Conservation (phyloP, 1,140 invertebrate species). For the Globodera rostochiensis region DNA sequence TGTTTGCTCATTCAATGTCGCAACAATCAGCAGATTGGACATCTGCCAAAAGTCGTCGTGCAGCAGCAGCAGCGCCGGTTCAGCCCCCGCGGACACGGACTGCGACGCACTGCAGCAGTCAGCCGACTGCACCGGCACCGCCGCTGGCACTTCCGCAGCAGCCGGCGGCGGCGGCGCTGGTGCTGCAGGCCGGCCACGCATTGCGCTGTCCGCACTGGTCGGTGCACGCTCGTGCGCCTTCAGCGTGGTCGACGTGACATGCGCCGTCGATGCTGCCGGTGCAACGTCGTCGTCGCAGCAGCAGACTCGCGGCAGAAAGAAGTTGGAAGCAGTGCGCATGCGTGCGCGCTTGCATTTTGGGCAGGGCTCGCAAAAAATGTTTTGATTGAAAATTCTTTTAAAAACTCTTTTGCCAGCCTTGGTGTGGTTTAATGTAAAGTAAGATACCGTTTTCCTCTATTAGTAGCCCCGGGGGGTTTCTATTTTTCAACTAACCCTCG, state of each 20-base stretch:
- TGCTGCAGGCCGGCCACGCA: neutral
- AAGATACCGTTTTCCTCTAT: neutral
- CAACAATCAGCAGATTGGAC: slow-evolving; percentile 10
- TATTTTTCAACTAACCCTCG: too few relatives aligned
- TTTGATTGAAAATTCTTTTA: slow-evolving; percentile 26
- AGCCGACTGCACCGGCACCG: too few relatives aligned
- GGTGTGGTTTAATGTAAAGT: neutral
- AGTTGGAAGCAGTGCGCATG: neutral
- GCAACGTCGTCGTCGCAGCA: neutral
- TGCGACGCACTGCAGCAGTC: too few relatives aligned
- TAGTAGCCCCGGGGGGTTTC: too few relatives aligned
- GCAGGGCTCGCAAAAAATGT: too few relatives aligned
- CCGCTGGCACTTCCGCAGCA: neutral
- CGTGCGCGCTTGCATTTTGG: too few relatives aligned
- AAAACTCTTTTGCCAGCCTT: slow-evolving; percentile 32
- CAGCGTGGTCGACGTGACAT: slow-evolving; percentile 21
- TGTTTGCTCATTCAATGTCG: too few relatives aligned
- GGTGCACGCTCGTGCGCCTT: slow-evolving; percentile 10
- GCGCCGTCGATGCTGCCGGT: neutral
- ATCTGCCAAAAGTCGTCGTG: neutral
- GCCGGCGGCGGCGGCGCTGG: neutral
- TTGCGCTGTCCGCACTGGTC: slow-evolving; percentile 10
- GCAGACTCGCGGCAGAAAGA: neutral
- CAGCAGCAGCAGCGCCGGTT: neutral
- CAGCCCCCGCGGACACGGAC: too few relatives aligned